Conservation (phyloP, 2,888 invertebrate genomes). For the Conomelus anceps region DNA sequence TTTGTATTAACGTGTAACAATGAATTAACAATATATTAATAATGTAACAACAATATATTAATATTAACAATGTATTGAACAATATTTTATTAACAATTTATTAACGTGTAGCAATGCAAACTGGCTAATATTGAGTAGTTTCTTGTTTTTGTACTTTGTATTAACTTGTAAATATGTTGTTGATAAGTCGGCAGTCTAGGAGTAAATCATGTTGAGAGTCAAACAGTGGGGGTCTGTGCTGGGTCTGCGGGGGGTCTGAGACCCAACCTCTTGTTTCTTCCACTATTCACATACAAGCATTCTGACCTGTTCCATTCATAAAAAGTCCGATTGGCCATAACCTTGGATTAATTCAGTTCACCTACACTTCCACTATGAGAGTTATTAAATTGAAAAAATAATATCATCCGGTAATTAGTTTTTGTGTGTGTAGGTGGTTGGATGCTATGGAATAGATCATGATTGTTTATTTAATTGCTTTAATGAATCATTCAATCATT, state of each 20-base stretch:
- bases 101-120: no score
- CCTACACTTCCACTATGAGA: neutral
- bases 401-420: neutral
- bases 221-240: neutral
- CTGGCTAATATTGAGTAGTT: neutral
- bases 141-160: neutral
- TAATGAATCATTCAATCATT: neutral
- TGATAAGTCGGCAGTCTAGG: neutral
- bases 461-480: neutral
- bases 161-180: neutral
- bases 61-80: no score
- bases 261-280: no score
- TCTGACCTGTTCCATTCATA: neutral
- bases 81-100: no score
- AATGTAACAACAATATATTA: no score
- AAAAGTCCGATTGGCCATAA: neutral
- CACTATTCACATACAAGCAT: no score
- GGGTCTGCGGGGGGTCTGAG: neutral
- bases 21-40: no score
- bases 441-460: neutral
- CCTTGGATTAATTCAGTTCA: neutral
- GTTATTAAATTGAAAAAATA: neutral
- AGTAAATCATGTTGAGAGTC: neutral
- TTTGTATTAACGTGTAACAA: neutral
- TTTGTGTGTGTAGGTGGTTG: neutral